Percentiles rank a stretch among this genome's conserved stretches.
Evolutionary conservation across 1,140 invertebrate species (phyloP).

Genomic region (Reticulitermes speratus): DNA sequence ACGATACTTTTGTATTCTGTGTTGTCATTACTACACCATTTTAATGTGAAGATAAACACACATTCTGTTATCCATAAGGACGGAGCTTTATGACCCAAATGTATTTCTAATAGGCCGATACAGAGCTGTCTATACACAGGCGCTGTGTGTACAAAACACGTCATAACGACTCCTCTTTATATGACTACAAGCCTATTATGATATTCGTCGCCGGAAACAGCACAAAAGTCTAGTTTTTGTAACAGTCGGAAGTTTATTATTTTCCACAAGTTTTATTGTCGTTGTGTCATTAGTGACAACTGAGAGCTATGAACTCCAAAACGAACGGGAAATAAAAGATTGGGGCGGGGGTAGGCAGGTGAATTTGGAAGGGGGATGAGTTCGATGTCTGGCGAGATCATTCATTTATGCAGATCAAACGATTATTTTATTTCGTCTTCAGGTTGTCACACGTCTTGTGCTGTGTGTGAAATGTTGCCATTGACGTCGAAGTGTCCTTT

Average conservation of each 20-base stretch:
- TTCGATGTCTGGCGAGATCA: not conserved
- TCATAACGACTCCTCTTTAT: not conserved
- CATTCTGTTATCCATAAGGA: not conserved
- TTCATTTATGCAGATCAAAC: not conserved
- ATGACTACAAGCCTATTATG: not conserved
- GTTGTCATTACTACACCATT: not conserved
- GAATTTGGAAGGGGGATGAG: not conserved
- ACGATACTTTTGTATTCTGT: not conserved
- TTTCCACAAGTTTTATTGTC: not conserved
- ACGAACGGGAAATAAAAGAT: not conserved
- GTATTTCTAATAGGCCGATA: not conserved
- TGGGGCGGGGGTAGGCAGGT: not conserved
- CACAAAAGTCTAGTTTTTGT: not conserved
- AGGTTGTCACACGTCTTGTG: not conserved
- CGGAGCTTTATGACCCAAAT: not conserved
- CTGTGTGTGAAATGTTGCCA: no score
- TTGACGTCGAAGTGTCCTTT: no score
- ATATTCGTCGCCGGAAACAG: not conserved
- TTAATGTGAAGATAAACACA: conserved; percentile 2
- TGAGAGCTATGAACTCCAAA: not conserved
- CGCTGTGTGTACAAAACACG: not conserved
- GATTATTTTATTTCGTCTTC: not conserved
- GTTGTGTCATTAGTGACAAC: not conserved
- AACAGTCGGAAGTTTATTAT: not conserved
- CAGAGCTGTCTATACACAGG: not conserved